These are phyloP conservation scores for Cryptophagus acutangulus DNA, from an alignment of 2,888 invertebrate genomes.

Conservation along the genomic window DNA sequence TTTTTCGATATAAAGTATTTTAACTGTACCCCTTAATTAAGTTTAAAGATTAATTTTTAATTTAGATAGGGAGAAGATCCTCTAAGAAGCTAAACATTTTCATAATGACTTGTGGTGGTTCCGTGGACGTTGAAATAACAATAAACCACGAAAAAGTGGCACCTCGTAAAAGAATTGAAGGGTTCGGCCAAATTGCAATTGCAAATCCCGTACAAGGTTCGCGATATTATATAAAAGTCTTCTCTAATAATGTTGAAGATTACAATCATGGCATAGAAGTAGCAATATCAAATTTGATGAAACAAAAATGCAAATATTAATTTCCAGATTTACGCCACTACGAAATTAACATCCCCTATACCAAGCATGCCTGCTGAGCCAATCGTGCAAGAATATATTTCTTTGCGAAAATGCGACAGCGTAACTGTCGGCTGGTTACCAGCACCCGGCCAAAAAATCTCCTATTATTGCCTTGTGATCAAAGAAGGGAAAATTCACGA, in stretches of 20 bases:
- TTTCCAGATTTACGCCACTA: conserved; percentile 51
- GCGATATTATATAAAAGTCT: conserved; percentile 51
- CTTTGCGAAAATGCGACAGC: conserved; percentile 51
- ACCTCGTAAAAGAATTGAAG: conserved; percentile 45
- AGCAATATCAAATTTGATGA: too few species aligned
- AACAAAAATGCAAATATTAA: too few species aligned
- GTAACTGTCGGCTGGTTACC: conserved; percentile 57
- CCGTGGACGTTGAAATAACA: conserved; percentile 49
- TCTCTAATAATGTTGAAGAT: conserved; percentile 50
- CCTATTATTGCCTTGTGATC: conserved; percentile 45
- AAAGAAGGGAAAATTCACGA: conserved; percentile 41
- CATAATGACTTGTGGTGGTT: conserved; percentile 55
- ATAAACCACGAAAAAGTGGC: conserved; percentile 44
- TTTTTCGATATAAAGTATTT: conserved; percentile 54
- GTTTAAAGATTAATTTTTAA: conserved; percentile 11
- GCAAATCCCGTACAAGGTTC: conserved; percentile 45
- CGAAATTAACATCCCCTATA: conserved; percentile 44
- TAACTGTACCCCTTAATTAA: conserved; percentile 6
- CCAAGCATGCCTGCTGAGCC: conserved; percentile 54
- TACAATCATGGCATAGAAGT: too few species aligned
- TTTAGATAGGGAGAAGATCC: conserved; percentile 33
- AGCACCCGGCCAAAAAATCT: conserved; percentile 44
- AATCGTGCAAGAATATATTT: conserved; percentile 51
- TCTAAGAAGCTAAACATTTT: conserved; percentile 42
- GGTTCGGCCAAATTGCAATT: conserved; percentile 48